phyloP scores from a whole-genome alignment of 2,888 invertebrate species.

The Chrysomela aeneicollis region DNA sequence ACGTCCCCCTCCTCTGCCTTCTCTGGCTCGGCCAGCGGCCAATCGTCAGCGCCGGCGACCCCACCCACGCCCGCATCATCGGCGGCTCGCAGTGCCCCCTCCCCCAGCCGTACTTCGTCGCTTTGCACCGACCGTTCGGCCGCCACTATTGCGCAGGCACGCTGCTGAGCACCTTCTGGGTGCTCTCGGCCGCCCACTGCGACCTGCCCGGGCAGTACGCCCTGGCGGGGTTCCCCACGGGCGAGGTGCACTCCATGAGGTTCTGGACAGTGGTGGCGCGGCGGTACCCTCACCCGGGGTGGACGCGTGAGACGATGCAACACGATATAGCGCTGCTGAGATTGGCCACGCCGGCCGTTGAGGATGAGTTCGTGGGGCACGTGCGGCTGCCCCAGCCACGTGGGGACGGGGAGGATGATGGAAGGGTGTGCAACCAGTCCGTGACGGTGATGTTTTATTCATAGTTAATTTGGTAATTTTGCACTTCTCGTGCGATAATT shows the following conservation, averaged over 20 bases:
- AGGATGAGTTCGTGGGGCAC: neutral
- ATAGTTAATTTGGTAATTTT: too few species aligned
- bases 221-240: neutral
- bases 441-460: neutral
- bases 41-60: too few species aligned
- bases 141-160: conserved; percentile 3
- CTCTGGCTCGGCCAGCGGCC: too few species aligned
- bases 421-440: neutral
- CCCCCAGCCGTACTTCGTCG: neutral
- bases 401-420: neutral
- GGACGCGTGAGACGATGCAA: neutral
- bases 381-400: neutral
- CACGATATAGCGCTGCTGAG: neutral
- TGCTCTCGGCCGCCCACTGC: conserved; percentile 14
- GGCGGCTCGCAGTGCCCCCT: neutral
- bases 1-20: too few species aligned
- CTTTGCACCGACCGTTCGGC: neutral
- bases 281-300: neutral
- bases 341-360: neutral
- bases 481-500: too few species aligned
- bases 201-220: neutral
- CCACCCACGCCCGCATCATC: neutral
- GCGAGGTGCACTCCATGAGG: neutral
- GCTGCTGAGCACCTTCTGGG: conserved; percentile 4
- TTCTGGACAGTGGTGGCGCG: neutral